phyloP scores from a whole-genome alignment of 2,113 vertebrate genomes.

The Trematocara macrostoma region DNA sequence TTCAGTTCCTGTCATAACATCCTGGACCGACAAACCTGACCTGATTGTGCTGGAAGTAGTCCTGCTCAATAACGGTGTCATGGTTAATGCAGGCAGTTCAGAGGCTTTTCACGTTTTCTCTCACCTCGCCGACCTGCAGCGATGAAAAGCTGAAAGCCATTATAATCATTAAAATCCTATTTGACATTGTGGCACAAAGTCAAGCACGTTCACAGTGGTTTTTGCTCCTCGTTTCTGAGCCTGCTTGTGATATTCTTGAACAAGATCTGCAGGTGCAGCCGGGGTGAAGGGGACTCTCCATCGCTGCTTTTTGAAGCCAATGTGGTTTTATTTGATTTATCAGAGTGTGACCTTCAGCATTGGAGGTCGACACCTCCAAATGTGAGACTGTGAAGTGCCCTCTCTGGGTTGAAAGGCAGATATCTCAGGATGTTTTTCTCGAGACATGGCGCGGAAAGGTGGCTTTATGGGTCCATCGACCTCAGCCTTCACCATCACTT shows the following conservation, averaged over 20 bases:
- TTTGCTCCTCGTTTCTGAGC: not conserved
- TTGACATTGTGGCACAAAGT: not conserved
- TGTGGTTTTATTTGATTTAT: not conserved
- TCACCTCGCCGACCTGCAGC: not conserved
- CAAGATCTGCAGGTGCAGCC: not conserved
- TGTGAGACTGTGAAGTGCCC: not conserved
- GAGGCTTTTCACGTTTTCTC: not conserved
- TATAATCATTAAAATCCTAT: not conserved
- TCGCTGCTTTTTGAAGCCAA: not conserved
- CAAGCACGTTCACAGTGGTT: not conserved
- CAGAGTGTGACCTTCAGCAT: not conserved
- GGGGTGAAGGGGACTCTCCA: not conserved
- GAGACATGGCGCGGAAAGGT: not conserved
- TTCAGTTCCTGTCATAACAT: not conserved
- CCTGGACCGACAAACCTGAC: not conserved
- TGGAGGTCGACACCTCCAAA: not conserved
- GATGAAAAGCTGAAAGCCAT: not conserved
- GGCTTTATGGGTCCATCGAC: not conserved
- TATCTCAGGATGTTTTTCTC: not conserved
- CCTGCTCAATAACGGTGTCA: not conserved
- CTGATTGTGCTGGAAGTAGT: not conserved
- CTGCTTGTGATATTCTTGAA: not conserved
- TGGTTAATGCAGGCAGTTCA: not conserved
- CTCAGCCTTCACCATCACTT: not conserved
- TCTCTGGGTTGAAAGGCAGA: not conserved